phyloP scores from a whole-genome alignment of 2,113 vertebrate genomes.

The Pontoporia blainvillei region DNA sequence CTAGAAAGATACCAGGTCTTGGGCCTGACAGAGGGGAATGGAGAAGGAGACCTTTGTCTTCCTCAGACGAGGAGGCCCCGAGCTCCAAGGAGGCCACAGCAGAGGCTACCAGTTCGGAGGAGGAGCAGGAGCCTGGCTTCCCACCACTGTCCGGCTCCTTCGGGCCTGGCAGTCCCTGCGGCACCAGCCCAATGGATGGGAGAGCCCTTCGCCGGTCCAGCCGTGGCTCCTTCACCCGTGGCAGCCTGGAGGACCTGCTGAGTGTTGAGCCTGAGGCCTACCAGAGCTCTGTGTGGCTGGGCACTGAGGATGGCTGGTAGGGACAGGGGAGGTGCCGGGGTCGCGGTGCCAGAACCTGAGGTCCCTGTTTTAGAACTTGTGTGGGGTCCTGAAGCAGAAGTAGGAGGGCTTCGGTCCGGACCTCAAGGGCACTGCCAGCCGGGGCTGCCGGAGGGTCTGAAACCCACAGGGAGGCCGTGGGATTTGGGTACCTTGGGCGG shows the following conservation, averaged over 20 bases:
- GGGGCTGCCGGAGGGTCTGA: neutral
- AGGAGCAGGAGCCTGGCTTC: slow-evolving; percentile 92
- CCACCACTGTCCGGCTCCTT: slow-evolving; percentile 83
- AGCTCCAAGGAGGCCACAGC: slow-evolving; percentile 91
- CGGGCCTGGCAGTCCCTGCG: slow-evolving; percentile 76
- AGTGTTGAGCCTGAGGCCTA: slow-evolving; percentile 95
- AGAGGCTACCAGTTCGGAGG: slow-evolving; percentile 97
- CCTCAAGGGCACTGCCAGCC: neutral
- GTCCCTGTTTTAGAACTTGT: neutral
- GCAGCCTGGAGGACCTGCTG: slow-evolving; percentile 95
- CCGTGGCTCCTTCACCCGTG: slow-evolving; percentile 93
- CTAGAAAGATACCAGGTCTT: neutral
- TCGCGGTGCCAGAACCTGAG: neutral
- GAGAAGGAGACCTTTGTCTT: neutral
- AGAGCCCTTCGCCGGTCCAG: slow-evolving; percentile 94
- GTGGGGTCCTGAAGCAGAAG: neutral
- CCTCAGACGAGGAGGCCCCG: slow-evolving; percentile 90
- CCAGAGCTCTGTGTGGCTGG: slow-evolving; percentile 98
- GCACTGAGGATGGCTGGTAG: slow-evolving; percentile 97
- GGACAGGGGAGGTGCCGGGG: neutral
- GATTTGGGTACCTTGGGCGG: neutral
- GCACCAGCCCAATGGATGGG: slow-evolving; percentile 90
- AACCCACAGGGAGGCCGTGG: neutral
- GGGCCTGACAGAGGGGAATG: neutral
- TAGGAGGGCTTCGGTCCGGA: neutral